Base-by-base conservation (phyloP, 2,888 invertebrate species). In the Polia nebulosa region DNA sequence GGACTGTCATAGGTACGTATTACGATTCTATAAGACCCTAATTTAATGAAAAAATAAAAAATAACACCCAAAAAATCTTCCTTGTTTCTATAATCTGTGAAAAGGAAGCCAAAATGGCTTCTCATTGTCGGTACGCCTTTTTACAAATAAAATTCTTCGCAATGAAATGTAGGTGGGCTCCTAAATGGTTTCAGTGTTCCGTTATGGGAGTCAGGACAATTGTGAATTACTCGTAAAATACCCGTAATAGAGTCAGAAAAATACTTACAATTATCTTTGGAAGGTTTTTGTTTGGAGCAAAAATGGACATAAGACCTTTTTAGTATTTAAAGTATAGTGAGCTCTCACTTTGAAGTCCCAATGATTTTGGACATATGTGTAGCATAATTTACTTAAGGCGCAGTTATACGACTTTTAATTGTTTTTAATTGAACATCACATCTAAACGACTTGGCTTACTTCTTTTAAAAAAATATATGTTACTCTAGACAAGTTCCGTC, bases 201-300 rank as follows among this genome's bases (percentile, higher is more conserved):
- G 52, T 71, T 71, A 53, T 29, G 56, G 34, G 25, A 13, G 13
- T 17, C 25, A 15, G 47, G n/a, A 58, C 77, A 52, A 61, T 76
- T 57, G 52, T 22, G 29, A 77, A 56, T 25, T 29, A n/a, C 57
- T 58, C 45, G 20, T 77, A 77, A 76, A 76, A 39, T 56, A 60
- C 39, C 11, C n/a, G 32, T 67, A 67, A 75, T 75, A 29, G n/a
- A 75, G 68, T 29, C 36, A 67, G 20, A 49, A 27, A 3, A 49
- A 45, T 44, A 36, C 39, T 45, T 32, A 52, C 32, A 52, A 32
- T 32, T 52, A 32, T 29, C 11, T 51, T 44, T 17, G 13, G 3
- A n/a, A 13, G 9, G 32, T 9, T 60, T 66, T 47, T 70, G 34
- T 17, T 20, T 7, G 13, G 17, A 39, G 13, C 6, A 4, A 27